Evolutionary conservation across 2,888 invertebrate genomes (phyloP).

Genomic region (Orchesella flavescens): DNA sequence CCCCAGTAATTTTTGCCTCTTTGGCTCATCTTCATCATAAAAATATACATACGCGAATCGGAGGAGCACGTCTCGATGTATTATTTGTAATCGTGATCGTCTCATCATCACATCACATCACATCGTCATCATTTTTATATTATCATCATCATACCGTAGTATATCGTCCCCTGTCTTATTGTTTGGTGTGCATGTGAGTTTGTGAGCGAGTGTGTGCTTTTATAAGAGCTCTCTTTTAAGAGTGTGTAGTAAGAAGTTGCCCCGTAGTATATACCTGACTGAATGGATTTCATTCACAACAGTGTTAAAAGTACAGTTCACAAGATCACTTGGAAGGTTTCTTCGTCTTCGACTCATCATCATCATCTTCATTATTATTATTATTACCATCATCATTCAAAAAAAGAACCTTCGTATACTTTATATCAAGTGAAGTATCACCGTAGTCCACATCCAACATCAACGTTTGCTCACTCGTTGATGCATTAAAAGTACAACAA

Average conservation of each 20-base stretch:
- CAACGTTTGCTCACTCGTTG: neutral
- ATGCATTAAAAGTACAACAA: neutral
- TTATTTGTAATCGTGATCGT: conserved; percentile 43
- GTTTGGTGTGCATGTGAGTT: neutral
- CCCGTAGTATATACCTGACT: conserved; percentile 52
- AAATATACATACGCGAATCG: conserved; percentile 8
- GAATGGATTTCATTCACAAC: conserved; percentile 61
- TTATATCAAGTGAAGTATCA: conserved; percentile 9
- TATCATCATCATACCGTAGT: neutral
- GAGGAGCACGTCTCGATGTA: neutral
- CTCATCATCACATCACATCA: conserved; percentile 40
- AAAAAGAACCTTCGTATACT: conserved; percentile 27
- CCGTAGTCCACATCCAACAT: too few relatives aligned
- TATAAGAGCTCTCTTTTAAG: too few relatives aligned
- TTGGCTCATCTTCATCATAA: conserved; percentile 31
- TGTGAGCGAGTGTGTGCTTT: neutral
- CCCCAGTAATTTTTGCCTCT: neutral
- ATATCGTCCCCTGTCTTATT: neutral
- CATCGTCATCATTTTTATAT: conserved; percentile 3
- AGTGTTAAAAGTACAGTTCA: conserved; percentile 58
- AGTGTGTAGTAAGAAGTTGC: conserved; percentile 6
- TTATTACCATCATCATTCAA: conserved; percentile 1
- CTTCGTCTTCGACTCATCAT: conserved; percentile 19
- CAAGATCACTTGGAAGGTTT: conserved; percentile 56
- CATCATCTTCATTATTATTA: conserved; percentile 9